Evolutionary conservation across 2,797 vertebrate species (phyloP), one percentile per base, ranked within the genome.

Genomic region (Oophaga sylvatica): DNA sequence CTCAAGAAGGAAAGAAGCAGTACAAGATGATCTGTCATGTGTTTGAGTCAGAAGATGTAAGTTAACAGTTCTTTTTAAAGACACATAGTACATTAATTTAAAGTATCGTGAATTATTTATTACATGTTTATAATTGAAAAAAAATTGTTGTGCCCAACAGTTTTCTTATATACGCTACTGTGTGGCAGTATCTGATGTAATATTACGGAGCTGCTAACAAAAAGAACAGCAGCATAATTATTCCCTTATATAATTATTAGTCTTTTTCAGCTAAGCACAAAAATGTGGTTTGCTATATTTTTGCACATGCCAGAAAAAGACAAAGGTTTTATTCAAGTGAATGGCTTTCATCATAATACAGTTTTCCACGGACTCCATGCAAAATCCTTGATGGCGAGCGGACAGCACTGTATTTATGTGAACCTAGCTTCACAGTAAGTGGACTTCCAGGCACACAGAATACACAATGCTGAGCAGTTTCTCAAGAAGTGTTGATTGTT

Each of bases 11-110:
- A 31, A 98, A 97, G 95, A 99, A 99, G 90, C 98, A 99, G 92
- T 99, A 99, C 93, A 99, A 99, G 94, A 99, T 99, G 98, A 97
- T 99, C 89, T 99, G 98, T 92, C 98, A 99, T 0, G 98, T 99
- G 92, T 99, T 99, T 26, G 98, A 99, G 90, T 99, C 98, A 0
- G 98, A 99, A 91, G 98, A 99, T 71, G 98, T 99, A 93, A 97
- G 98, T 87, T 81, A 9, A 6, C 17, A 22, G 11, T 73, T 22
- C 35, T 45, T 22, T 48, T 35, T 71, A 71, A 71, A 19, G 31
- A 1, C 31, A 71, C 13, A 35, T 0, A 17, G 16, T 16, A 19
- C 6, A 8, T 71, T 19, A 35, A 19, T 9, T 41, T 19, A 20
- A 35, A 19, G 7, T 17, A 19, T 17, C 26, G 13, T 68, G 5